Conservation (phyloP, 2,888 invertebrate species). For the Pollenia griseotomentosa region DNA sequence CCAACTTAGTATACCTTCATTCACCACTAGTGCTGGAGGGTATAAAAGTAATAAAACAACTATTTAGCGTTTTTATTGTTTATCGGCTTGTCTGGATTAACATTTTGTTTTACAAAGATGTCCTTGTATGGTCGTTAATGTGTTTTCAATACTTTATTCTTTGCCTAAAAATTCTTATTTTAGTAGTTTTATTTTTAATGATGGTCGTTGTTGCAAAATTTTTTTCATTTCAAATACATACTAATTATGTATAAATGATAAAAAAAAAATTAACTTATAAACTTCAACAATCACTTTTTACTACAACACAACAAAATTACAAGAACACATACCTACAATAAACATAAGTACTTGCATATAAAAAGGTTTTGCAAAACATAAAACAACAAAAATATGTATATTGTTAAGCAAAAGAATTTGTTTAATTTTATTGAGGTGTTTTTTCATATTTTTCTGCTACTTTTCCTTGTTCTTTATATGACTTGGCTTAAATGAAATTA, state of each 20-base stretch:
- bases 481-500: constrained; percentile 35
- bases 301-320: neutral
- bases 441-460: neutral
- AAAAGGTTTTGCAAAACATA: constrained; percentile 6
- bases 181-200: neutral
- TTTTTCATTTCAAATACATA: constrained; percentile 44
- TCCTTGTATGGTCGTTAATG: neutral
- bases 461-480: constrained; percentile 2
- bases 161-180: neutral
- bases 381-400: constrained; percentile 16
- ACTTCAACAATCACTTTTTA: constrained; percentile 41
- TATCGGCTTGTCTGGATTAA: too few species aligned
- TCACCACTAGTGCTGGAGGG: too few species aligned
- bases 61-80: too few species aligned
- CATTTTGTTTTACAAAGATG: neutral
- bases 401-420: constrained; percentile 25
- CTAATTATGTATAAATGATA: constrained; percentile 56
- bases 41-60: too few species aligned
- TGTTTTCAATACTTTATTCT: neutral
- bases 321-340: neutral
- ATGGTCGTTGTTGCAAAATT: neutral
- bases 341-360: neutral
- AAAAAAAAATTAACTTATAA: constrained; percentile 48
- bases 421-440: constrained; percentile 20
- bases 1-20: too few species aligned